Percentiles rank a stretch among this genome's conserved stretches.
phyloP scores from a whole-genome alignment of 2,888 invertebrate species.

The Melinaea marsaeus region DNA sequence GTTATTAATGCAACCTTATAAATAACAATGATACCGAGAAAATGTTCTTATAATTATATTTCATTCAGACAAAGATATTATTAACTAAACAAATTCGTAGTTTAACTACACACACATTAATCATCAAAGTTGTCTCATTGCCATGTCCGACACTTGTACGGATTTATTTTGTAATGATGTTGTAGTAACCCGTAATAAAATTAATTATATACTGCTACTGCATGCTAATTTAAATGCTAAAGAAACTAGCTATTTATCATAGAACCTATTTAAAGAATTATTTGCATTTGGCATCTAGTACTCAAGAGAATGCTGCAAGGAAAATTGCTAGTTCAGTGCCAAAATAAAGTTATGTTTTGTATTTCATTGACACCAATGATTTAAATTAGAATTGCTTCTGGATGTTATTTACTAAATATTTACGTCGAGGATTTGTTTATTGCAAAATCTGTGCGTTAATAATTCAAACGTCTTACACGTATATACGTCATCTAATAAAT shows the following conservation, averaged over 20 bases:
- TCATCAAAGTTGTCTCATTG: slow-evolving; percentile 25
- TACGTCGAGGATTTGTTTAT: slow-evolving; percentile 32
- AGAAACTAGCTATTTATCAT: slow-evolving; percentile 22
- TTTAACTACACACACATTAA: slow-evolving; percentile 16
- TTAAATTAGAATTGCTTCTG: slow-evolving; percentile 55
- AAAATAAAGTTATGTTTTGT: slow-evolving; percentile 64
- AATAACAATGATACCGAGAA: no score
- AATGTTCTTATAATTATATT: no score
- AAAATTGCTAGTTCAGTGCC: slow-evolving; percentile 55
- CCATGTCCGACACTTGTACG: slow-evolving; percentile 28
- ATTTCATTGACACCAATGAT: slow-evolving; percentile 63
- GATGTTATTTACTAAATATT: slow-evolving; percentile 61
- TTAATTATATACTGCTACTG: slow-evolving; percentile 19
- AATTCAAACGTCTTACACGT: slow-evolving; percentile 55
- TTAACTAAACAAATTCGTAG: slow-evolving; percentile 18
- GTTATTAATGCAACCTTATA: slow-evolving; percentile 19
- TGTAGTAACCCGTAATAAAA: slow-evolving; percentile 21
- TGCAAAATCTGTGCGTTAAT: slow-evolving; percentile 32
- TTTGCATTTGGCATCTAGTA: slow-evolving; percentile 50
- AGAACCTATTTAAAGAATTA: slow-evolving; percentile 46
- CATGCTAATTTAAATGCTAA: slow-evolving; percentile 20
- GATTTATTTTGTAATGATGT: slow-evolving; percentile 23
- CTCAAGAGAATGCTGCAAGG: slow-evolving; percentile 44
- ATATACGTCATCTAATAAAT: slow-evolving; percentile 59
- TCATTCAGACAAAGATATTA: background rate